Conservation (phyloP, 2,113 vertebrate species). For the Poecilia latipinna region DNA sequence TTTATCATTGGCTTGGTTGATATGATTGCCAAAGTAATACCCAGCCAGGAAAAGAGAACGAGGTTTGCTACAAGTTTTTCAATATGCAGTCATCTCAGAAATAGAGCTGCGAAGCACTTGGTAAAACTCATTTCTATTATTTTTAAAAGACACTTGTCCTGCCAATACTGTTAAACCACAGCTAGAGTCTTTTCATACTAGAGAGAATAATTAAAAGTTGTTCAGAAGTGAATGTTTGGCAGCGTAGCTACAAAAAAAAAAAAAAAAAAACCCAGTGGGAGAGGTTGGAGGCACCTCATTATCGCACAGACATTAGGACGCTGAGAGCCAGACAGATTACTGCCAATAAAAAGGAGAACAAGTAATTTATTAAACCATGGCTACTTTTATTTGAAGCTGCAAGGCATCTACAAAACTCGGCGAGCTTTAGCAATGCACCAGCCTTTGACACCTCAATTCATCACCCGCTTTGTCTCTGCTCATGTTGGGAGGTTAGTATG, state of each 20-base stretch:
- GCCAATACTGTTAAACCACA: constrained; percentile 33
- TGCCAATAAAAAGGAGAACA: constrained; percentile 44
- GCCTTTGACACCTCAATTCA: constrained; percentile 40
- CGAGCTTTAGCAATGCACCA: constrained; percentile 19
- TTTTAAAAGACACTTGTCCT: constrained; percentile 32
- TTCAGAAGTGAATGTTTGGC: constrained; percentile 67
- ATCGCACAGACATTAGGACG: constrained; percentile 48
- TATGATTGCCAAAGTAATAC: constrained; percentile 21
- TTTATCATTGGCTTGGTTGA: constrained; percentile 47
- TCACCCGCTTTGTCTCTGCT: constrained; percentile 3
- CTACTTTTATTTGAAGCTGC: constrained; percentile 52
- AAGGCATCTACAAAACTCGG: constrained; percentile 41
- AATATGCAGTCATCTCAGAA: not conserved
- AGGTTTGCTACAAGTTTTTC: not conserved
- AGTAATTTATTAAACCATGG: constrained; percentile 62
- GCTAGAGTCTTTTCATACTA: constrained; percentile 50
- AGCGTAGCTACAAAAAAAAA: constrained; percentile 42
- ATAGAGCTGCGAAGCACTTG: constrained; percentile 5
- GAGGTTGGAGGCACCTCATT: constrained; percentile 70
- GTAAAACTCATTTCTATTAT: constrained; percentile 29
- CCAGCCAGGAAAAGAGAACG: not conserved
- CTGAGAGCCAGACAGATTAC: constrained; percentile 67
- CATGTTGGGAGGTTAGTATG: constrained; percentile 28
- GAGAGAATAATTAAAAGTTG: constrained; percentile 70
- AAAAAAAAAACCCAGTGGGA: constrained; percentile 42